Evolutionary conservation across 2,888 invertebrate species (phyloP), one percentile per base, ranked within the genome.

Genomic region (Lottia scabra): DNA sequence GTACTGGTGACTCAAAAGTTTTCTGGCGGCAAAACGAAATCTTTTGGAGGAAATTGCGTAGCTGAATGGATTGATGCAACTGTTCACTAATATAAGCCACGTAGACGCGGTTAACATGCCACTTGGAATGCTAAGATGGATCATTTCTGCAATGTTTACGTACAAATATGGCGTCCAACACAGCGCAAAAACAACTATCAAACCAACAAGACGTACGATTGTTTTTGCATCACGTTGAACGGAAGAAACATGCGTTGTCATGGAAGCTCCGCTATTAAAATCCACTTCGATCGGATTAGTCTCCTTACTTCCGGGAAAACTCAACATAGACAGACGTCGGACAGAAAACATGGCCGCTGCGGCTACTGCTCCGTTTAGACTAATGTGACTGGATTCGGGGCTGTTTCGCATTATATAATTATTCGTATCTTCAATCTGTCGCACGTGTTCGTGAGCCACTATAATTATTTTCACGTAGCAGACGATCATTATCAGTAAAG

Each of bases 11-110:
- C 67, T 48, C 23, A 74, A 62, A n/a, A 74, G 68, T 23, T 46
- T 16, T 46, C 38, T 30, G n/a, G 68, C 67, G 30, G 70, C 70
- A 48, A 30, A 70, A 8, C 80, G 71, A 67, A 80, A 80, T 26
- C 77, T 62, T 56, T 73, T 74, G 56, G 78, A 79, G n/a, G 72
- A n/a, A 12, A 80, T 72, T 8, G 78, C 80, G 64, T 80, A 80
- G 26, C 79, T 30, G 43, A 78, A 75, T 2, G 80, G 80, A 71
- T 80, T 79, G 8, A 76, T 68, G 6, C 71, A 65, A n/a, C 75
- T 70, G 44, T 75, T 71, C 15, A 77, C n/a, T 43, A 74, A 38
- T 46, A 64, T 23, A 12, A 80, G 46, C 70, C 75, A 77, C 23
- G 63, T 43, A 1, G 77, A 62, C 3, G 74, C 38, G 6, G 66